phyloP scores from a whole-genome alignment of 2,888 invertebrate genomes.

The Oligia latruncula region DNA sequence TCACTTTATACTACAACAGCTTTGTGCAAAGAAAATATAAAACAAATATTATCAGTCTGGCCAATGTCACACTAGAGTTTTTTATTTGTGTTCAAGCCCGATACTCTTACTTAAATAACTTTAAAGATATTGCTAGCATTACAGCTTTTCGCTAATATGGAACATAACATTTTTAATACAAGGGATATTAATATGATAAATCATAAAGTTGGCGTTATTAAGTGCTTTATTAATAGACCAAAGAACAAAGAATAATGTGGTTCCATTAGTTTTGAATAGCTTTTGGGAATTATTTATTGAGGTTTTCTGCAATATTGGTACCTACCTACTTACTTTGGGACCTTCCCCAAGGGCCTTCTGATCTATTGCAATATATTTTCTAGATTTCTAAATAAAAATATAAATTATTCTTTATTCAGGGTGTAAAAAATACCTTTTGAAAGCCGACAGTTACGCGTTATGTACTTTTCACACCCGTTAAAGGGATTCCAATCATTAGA shows the following conservation, averaged over 20 bases:
- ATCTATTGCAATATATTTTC: slow-evolving; percentile 9
- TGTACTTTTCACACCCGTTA: neutral
- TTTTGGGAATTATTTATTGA: slow-evolving; percentile 45
- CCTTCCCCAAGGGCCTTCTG: neutral
- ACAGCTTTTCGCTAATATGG: slow-evolving; percentile 28
- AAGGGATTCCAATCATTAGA: neutral
- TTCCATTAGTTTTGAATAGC: slow-evolving; percentile 43
- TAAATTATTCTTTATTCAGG: neutral
- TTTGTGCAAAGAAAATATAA: slow-evolving; percentile 48
- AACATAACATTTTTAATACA: slow-evolving; percentile 21
- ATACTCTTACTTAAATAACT: slow-evolving; percentile 28
- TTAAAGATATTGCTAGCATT: slow-evolving; percentile 35
- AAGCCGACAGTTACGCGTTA: too few species aligned
- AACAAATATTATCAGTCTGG: slow-evolving; percentile 47
- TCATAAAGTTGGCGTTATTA: slow-evolving; percentile 35
- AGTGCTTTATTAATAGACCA: slow-evolving; percentile 45
- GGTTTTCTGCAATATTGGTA: slow-evolving; percentile 37
- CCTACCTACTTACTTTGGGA: slow-evolving; percentile 17
- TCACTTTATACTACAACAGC: slow-evolving; percentile 46
- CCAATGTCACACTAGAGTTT: slow-evolving; percentile 24
- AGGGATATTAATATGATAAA: slow-evolving; percentile 38
- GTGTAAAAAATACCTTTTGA: neutral
- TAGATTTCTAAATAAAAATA: neutral
- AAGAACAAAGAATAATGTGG: slow-evolving; percentile 40
- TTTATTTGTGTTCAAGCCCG: slow-evolving; percentile 23